Percentiles rank a stretch among this genome's conserved stretches.
Evolutionary conservation across 64 coral and sea anemone species (phyloP).

Genomic region (Montipora capricornis): DNA sequence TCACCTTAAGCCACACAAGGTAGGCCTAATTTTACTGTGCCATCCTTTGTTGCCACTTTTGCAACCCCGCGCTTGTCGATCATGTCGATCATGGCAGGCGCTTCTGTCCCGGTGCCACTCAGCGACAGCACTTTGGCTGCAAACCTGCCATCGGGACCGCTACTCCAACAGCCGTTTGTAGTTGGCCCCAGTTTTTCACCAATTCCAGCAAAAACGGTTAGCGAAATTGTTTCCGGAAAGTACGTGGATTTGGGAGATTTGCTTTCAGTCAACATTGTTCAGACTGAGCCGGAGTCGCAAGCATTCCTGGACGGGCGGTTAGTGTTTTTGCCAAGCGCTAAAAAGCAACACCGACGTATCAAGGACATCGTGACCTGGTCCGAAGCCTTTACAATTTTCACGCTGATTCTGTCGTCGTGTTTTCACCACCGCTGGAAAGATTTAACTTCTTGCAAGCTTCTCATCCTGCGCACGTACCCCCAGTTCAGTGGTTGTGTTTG

Average conservation of each 20-base stretch:
- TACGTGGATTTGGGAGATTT: slow-evolving; percentile 50
- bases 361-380: slow-evolving; percentile 51
- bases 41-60: slow-evolving; percentile 24
- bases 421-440: slow-evolving; percentile 49
- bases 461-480: slow-evolving; percentile 31
- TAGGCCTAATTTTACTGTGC: slow-evolving; percentile 17
- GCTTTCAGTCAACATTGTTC: slow-evolving; percentile 26
- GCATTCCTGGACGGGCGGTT: slow-evolving; percentile 30
- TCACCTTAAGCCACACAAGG: not conserved
- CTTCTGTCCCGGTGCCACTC: not conserved
- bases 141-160: not conserved
- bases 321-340: slow-evolving; percentile 21
- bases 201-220: slow-evolving; percentile 43
- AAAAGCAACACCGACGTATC: not conserved
- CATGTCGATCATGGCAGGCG: slow-evolving; percentile 4
- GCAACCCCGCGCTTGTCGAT: not conserved
- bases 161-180: slow-evolving; percentile 29
- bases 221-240: slow-evolving; percentile 48
- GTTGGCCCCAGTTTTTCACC: slow-evolving; percentile 42
- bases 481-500: slow-evolving; percentile 38
- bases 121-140: not conserved
- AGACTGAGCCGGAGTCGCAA: slow-evolving; percentile 30
- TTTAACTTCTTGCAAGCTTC: slow-evolving; percentile 9
- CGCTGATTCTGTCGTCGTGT: not conserved
- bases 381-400: slow-evolving; percentile 47